Percentiles rank a stretch among this genome's conserved stretches.
Evolutionary conservation across 2,888 invertebrate genomes (phyloP).

Genomic region (Ferdinandea cuprea): DNA sequence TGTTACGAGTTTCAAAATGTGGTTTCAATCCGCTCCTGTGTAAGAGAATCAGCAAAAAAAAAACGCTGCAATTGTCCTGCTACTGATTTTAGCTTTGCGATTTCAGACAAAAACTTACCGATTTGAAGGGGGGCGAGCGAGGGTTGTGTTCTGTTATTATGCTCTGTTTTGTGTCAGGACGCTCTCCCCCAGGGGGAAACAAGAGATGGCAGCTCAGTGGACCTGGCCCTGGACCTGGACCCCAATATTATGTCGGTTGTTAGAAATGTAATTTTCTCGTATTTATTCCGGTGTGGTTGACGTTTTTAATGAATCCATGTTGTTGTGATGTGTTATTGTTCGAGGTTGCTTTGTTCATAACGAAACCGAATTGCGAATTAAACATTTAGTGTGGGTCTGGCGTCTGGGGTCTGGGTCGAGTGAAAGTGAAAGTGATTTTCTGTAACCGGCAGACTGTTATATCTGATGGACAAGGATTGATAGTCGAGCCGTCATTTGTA

Average conservation of each 20-base stretch:
- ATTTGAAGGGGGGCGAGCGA: conserved; percentile 9
- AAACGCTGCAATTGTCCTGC: conserved; percentile 66
- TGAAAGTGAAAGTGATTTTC: conserved; percentile 61
- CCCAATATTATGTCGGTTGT: conserved; percentile 50
- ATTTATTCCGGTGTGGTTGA: conserved; percentile 73
- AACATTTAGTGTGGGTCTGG: conserved; percentile 43
- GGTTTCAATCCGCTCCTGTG: conserved; percentile 44
- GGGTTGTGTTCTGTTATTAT: conserved; percentile 35
- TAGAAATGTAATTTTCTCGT: conserved; percentile 71
- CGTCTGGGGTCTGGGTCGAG: conserved; percentile 14
- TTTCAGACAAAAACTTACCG: conserved; percentile 29
- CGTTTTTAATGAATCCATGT: conserved; percentile 72
- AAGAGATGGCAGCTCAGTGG: too few relatives aligned
- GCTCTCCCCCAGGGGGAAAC: conserved; percentile 16
- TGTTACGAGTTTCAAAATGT: conserved; percentile 51
- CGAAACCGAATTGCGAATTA: conserved; percentile 60
- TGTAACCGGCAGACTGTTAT: conserved; percentile 6
- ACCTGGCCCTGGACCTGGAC: neutral
- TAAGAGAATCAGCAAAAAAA: conserved; percentile 29
- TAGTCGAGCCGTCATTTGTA: too few relatives aligned
- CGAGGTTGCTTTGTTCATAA: conserved; percentile 36
- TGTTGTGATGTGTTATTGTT: conserved; percentile 63
- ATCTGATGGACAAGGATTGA: conserved; percentile 34
- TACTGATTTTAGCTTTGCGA: conserved; percentile 48
- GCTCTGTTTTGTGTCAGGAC: conserved; percentile 4